Percentiles rank a stretch among this genome's conserved stretches.
Conservation (phyloP, 1,140 invertebrate genomes). For the Ceratina calcarata region DNA sequence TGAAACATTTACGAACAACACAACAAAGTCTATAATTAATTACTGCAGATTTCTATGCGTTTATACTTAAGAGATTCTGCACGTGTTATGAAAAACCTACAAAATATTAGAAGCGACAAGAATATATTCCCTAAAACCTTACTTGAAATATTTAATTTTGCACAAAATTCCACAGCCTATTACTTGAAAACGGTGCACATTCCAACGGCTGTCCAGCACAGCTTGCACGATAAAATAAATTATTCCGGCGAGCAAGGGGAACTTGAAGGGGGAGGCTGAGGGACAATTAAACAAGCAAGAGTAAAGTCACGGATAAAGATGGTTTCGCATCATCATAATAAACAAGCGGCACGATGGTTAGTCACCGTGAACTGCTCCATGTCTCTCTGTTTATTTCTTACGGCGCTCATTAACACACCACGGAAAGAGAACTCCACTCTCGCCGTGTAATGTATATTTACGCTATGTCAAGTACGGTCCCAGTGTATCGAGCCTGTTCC, state of each 20-base stretch:
- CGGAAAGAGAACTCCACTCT: slow-evolving; percentile 51
- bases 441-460: slow-evolving; percentile 49
- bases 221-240: slow-evolving; percentile 29
- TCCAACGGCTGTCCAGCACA: not conserved
- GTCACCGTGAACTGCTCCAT: slow-evolving; percentile 52
- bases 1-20: too few species aligned
- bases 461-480: slow-evolving; percentile 38
- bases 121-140: too few species aligned
- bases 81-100: not conserved
- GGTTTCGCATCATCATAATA: slow-evolving; percentile 66
- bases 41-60: too few species aligned
- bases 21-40: too few species aligned
- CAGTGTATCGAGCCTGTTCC: slow-evolving; percentile 41
- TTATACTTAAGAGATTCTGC: too few species aligned
- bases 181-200: too few species aligned
- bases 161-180: too few species aligned
- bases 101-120: too few species aligned
- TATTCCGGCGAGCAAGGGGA: slow-evolving; percentile 24
- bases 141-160: too few species aligned
- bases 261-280: slow-evolving; percentile 12
- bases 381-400: slow-evolving; percentile 53
- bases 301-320: slow-evolving; percentile 60
- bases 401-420: slow-evolving; percentile 56
- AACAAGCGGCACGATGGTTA: slow-evolving; percentile 55
- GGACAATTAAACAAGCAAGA: slow-evolving; percentile 24